Evolutionary conservation across 2,113 vertebrate species (phyloP), one percentile per base, ranked within the genome.

Genomic region (Monopterus albus): DNA sequence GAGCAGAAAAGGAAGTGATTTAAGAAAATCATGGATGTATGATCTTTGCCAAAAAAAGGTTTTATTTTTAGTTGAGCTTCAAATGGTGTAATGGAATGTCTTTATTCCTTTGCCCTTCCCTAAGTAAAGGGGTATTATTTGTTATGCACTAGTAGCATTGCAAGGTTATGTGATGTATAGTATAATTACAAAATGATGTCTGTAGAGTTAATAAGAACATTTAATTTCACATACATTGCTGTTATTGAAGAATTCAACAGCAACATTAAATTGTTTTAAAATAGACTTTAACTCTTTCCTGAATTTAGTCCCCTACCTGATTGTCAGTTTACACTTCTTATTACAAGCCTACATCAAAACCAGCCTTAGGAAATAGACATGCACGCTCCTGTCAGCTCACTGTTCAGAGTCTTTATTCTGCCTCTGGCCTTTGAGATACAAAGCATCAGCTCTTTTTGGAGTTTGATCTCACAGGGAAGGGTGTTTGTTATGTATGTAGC

Each of bases 401-500:
- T 9, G 6, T 14, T 67, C 56, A 49, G 12, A 58, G 65, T 25
- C 63, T 60, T 55, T 61, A 81, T 86, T 87, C 70, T 73, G 82
- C 58, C 56, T 76, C 67, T 36, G 14, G 79, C 72, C 72, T 76
- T 78, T 1, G 51, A 81, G 53, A 77, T 28, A 55, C 72, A 52
- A 65, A 64, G 55, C 71, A 81, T 79, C 60, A 56, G 74, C 67
- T 75, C 77, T 72, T 75, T 67, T 60, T 55, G 51, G 42, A 76
- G 82, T 77, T 31, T 75, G 79, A 83, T 75, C 57, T 55, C 1
- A 7, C 11, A 17, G 71, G 67, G 78, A 70, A 73, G 67, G 69
- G 58, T 75, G 69, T 80, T 82, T 85, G 71, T 82, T 77, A 31
- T 57, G 69, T 78, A 72, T 46, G 66, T 84, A n/a, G n/a, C n/a